phyloP scores from a whole-genome alignment of 2,888 invertebrate species.

The Callosobruchus maculatus region DNA sequence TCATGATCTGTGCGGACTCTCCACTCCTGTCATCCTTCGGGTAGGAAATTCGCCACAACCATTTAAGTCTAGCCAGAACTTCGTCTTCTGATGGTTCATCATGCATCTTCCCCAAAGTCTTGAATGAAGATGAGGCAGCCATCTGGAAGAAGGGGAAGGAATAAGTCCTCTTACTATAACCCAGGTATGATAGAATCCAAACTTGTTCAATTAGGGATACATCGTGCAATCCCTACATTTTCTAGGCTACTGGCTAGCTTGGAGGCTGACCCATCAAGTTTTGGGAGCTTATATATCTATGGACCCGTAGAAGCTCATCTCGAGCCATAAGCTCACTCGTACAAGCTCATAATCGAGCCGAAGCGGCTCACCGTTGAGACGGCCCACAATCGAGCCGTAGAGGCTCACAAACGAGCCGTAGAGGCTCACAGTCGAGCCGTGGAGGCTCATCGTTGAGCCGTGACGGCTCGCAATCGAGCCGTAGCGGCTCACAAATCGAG shows the following conservation, averaged over 20 bases:
- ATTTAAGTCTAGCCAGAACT: background rate
- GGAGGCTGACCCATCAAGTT: no score
- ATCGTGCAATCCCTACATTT: no score
- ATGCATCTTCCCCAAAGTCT: background rate
- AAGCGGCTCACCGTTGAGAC: background rate
- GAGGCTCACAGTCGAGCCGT: background rate
- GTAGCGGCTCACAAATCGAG: no score
- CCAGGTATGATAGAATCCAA: no score
- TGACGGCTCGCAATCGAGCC: background rate
- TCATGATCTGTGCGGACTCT: slow-evolving; percentile 5
- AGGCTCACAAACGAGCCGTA: background rate
- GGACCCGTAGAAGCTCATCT: no score
- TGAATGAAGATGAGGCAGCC: background rate
- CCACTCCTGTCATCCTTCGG: slow-evolving; percentile 18
- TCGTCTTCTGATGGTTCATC: no score
- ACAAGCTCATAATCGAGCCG: background rate
- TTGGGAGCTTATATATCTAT: no score
- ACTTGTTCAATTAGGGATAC: no score
- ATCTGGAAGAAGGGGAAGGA: background rate
- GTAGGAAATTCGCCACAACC: background rate
- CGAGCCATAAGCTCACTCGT: no score
- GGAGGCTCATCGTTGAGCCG: background rate
- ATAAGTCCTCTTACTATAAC: no score
- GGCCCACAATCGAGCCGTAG: background rate
- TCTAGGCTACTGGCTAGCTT: no score